Evolutionary conservation across 2,113 vertebrate species (phyloP).

Genomic region (Malurus cyaneus): DNA sequence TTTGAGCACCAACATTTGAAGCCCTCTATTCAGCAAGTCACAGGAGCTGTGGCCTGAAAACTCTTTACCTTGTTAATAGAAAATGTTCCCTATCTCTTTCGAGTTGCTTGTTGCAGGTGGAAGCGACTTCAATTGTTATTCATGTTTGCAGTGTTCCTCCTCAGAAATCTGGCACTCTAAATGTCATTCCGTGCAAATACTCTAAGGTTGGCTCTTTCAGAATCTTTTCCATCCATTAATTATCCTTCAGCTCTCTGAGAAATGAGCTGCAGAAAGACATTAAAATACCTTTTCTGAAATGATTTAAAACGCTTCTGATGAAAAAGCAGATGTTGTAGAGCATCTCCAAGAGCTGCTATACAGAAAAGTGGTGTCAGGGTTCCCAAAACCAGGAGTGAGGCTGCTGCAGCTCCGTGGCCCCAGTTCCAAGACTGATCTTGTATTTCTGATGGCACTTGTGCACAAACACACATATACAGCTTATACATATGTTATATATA

Average conservation of each 20-base stretch:
- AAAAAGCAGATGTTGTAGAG: not conserved
- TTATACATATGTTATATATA: not conserved
- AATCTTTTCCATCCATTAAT: constrained; percentile 1
- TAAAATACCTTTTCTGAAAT: not conserved
- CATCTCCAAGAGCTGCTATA: not conserved
- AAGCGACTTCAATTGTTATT: not conserved
- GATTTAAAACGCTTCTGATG: not conserved
- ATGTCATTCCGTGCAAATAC: constrained; percentile 32
- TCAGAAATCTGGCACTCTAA: not conserved
- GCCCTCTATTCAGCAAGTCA: not conserved
- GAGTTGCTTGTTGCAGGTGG: not conserved
- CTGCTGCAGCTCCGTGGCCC: not conserved
- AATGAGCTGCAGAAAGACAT: not conserved
- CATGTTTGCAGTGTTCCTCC: not conserved
- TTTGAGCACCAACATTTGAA: not conserved
- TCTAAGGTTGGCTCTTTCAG: not conserved
- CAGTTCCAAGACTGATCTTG: not conserved
- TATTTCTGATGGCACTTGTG: not conserved
- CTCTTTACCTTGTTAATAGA: not conserved
- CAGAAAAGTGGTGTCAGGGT: not conserved
- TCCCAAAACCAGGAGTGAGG: not conserved
- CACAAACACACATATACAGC: accelerated
- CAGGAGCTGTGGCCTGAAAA: not conserved
- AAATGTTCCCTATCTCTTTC: not conserved
- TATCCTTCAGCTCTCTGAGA: not conserved